Evolutionary conservation across 2,113 vertebrate species (phyloP).

Genomic region (Pterocles gutturalis): DNA sequence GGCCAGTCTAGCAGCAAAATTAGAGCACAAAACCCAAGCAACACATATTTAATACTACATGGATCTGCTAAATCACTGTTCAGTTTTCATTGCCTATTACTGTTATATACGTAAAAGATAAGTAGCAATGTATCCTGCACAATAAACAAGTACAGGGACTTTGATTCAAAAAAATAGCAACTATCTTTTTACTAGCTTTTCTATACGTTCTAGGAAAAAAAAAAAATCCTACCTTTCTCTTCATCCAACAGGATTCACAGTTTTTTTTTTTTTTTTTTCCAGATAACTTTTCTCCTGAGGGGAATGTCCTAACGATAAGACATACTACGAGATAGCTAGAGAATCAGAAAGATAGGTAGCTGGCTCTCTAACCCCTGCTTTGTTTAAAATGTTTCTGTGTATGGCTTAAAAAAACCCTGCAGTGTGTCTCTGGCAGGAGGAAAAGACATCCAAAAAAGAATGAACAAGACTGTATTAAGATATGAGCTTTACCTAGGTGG

Average conservation of each 20-base stretch:
- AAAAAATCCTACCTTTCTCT: background rate
- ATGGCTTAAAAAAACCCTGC: accelerated
- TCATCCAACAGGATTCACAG: background rate
- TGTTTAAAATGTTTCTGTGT: background rate
- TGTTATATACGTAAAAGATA: background rate
- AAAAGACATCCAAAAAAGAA: background rate
- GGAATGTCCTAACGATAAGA: background rate
- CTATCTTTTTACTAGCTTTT: background rate
- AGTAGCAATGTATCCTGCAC: background rate
- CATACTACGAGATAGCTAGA: background rate
- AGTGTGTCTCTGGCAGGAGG: background rate
- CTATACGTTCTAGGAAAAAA: background rate
- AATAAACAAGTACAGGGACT: background rate
- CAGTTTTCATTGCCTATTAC: background rate
- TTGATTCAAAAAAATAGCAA: background rate
- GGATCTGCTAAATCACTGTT: background rate
- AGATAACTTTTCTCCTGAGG: background rate
- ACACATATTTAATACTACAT: background rate
- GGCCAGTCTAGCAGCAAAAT: background rate
- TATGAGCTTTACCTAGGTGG: accelerated
- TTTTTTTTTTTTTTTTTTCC: too few relatives aligned
- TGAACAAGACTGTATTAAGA: background rate
- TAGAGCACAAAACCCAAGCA: background rate
- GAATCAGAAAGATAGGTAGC: background rate
- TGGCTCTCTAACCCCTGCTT: background rate